These are phyloP conservation scores for Brenthis hecate DNA, from an alignment of 2,888 invertebrate species.

Conservation along the genomic window DNA sequence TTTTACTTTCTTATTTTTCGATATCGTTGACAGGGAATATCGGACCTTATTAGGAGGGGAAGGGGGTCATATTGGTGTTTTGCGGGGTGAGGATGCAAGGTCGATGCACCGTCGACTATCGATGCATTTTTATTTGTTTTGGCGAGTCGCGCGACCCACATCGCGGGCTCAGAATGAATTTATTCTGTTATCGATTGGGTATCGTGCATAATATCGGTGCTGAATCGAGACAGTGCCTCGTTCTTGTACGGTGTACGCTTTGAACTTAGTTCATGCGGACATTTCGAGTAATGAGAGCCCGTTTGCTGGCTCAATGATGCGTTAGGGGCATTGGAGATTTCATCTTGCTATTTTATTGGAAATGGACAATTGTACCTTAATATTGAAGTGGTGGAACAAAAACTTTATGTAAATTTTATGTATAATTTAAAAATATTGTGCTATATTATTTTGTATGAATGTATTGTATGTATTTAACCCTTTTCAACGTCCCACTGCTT, in stretches of 20 bases:
- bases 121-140: conserved; percentile 81
- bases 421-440: background rate
- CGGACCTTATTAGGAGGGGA: conserved; percentile 52
- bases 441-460: background rate
- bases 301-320: conserved; percentile 30
- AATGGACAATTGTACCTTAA: conserved; percentile 17
- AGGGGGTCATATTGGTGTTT: conserved; percentile 50
- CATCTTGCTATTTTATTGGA: conserved; percentile 20
- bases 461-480: too few species aligned
- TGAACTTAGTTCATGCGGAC: conserved; percentile 28
- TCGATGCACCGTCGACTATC: conserved; percentile 78
- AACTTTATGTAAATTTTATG: background rate
- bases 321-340: conserved; percentile 18
- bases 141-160: conserved; percentile 79
- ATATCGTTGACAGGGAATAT: conserved; percentile 49
- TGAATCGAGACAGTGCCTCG: conserved; percentile 50
- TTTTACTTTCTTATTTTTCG: conserved; percentile 79
- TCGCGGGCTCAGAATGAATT: conserved; percentile 76
- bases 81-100: conserved; percentile 64
- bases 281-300: conserved; percentile 33
- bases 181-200: conserved; percentile 79
- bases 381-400: conserved; percentile 2
- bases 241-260: conserved; percentile 33
- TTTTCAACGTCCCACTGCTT: too few species aligned
- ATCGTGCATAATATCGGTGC: conserved; percentile 72